A percentile compares a stretch with the other conserved stretches of the same genome.
Evolutionary conservation across 2,797 vertebrate genomes (phyloP).

Genomic region (Sebastes reedi): DNA sequence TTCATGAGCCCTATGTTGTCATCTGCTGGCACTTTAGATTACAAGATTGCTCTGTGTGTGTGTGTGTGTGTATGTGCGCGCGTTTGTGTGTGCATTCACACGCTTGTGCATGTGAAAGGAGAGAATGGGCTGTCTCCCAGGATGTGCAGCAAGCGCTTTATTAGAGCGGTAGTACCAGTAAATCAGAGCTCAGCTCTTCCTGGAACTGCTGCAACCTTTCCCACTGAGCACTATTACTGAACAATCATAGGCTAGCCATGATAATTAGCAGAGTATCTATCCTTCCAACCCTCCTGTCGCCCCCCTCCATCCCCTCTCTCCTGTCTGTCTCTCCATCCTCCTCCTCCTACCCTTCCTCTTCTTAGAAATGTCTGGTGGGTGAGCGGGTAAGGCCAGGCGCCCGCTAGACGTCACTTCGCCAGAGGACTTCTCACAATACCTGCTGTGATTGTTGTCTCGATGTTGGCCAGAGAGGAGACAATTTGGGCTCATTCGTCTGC

Average conservation of each 20-base stretch:
- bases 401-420: slow-evolving; percentile 25
- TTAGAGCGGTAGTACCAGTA: slow-evolving; percentile 89
- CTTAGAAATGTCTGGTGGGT: slow-evolving; percentile 66
- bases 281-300: slow-evolving; percentile 70
- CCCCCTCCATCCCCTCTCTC: slow-evolving; percentile 45
- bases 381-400: slow-evolving; percentile 57
- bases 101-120: slow-evolving; percentile 74
- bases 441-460: slow-evolving; percentile 22
- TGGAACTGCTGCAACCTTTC: slow-evolving; percentile 89
- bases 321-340: slow-evolving; percentile 56
- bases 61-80: slow-evolving; percentile 27
- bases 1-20: slow-evolving; percentile 54
- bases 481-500: neutral
- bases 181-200: slow-evolving; percentile 89
- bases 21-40: slow-evolving; percentile 62
- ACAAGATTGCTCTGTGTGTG: slow-evolving; percentile 41
- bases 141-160: slow-evolving; percentile 86
- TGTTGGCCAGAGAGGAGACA: neutral
- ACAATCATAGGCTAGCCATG: slow-evolving; percentile 89
- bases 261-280: slow-evolving; percentile 89
- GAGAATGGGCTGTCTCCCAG: slow-evolving; percentile 83
- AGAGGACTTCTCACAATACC: slow-evolving; percentile 50
- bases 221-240: slow-evolving; percentile 91
- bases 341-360: slow-evolving; percentile 49
- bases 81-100: slow-evolving; percentile 67